Evolutionary conservation across 2,888 invertebrate species (phyloP).

Genomic region (Cheilosia vulpina): DNA sequence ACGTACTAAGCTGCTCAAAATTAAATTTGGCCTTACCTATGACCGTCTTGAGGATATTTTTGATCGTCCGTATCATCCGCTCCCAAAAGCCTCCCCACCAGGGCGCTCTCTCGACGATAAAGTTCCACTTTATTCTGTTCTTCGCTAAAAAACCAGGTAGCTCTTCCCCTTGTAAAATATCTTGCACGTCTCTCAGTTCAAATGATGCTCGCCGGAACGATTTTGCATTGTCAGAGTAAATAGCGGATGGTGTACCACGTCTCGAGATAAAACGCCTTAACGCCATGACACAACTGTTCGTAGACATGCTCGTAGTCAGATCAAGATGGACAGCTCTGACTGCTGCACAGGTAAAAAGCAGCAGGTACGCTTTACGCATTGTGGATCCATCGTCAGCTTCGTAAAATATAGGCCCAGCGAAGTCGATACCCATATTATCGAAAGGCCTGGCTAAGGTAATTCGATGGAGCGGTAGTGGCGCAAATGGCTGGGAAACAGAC

Average conservation of each 20-base stretch:
- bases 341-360: too few species aligned
- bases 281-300: too few species aligned
- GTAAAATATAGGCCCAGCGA: slow-evolving; percentile 7
- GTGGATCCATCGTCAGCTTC: not conserved
- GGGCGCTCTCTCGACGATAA: slow-evolving; percentile 30
- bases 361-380: slow-evolving; percentile 5
- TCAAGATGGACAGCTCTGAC: too few species aligned
- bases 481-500: slow-evolving; percentile 32
- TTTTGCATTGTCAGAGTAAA: too few species aligned
- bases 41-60: slow-evolving; percentile 54
- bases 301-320: too few species aligned
- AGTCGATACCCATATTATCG: not conserved
- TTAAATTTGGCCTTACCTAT: slow-evolving; percentile 37
- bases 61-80: slow-evolving; percentile 58
- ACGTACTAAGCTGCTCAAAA: slow-evolving; percentile 30
- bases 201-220: too few species aligned
- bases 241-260: too few species aligned
- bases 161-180: too few species aligned
- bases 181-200: too few species aligned
- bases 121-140: slow-evolving; percentile 12
- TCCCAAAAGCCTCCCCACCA: slow-evolving; percentile 73
- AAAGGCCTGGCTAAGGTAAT: slow-evolving; percentile 2
- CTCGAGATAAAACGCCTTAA: too few species aligned
- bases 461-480: slow-evolving; percentile 12
- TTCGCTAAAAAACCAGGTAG: slow-evolving; percentile 4